Evolutionary conservation across 2,888 invertebrate species (phyloP), one percentile per base, ranked within the genome.

Genomic region (Hydroisotoma schaefferi): DNA sequence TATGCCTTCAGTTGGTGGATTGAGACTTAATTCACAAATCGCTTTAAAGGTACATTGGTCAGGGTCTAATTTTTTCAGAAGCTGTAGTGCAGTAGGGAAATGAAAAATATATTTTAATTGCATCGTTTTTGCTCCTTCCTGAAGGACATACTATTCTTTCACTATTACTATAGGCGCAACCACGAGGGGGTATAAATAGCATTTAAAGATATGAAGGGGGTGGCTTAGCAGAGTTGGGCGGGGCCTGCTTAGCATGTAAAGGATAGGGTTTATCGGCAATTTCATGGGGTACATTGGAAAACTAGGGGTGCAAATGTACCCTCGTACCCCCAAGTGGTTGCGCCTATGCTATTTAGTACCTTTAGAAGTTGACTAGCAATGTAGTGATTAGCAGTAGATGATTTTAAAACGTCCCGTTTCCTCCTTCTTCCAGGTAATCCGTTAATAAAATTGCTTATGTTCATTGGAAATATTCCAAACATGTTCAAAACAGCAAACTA

Each of bases 11-110:
- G 18, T 46, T 8, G 4, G 12, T 25, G 23, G 15, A 46, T 46
- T 6, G 22, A 25, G 12, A 22, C 26, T 25, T 4, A 46, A 25
- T 22, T 46, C 25, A 26, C 46, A 46, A 22, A 46, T 46, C 12
- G 46, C 20, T 46, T 46, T 46, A 25, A 46, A 46, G 23, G 22
- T 46, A 46, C 46, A 46, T 22, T 46, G 5, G n/a, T 46, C 46
- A 4, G 23, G 46, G 23, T 46, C 46, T 6, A 46, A 15, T 22
- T 46, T 46, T 22, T 46, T 46, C 22, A 46, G 8, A 25, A 46
- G 46, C 46, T 46, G 43, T 6, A 43, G 18, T 15, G 15, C 33
- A 40, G 15, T 8, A 18, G n/a, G n/a, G 23, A 4, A 25, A 15
- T 22, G 5, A 46, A 26, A 46, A 18, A 20, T 6, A 43, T 20